Evolutionary conservation across 2,113 vertebrate species (phyloP), one percentile per base, ranked within the genome.

Genomic region (Bubo scandiacus): DNA sequence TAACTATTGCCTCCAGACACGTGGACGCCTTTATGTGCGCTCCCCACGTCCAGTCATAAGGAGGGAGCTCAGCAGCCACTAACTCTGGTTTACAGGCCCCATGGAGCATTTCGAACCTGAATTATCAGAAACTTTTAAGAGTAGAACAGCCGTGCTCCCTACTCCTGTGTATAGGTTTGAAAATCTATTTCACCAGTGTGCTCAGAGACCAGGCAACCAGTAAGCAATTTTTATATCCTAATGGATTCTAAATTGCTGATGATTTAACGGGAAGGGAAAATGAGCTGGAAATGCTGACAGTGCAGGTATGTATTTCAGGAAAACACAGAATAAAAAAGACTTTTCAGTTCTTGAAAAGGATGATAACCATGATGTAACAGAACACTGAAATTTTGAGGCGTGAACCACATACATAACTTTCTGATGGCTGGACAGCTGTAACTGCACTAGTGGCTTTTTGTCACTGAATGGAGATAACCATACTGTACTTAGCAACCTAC

Each of bases 231-330:
- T 89, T 74, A 61, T 92, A 65, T 81, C 43, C 30, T 92, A 66
- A 86, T 85, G 74, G 52, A 40, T 92, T 92, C 85, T 71, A 77
- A 92, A 71, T 81, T 81, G 74, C 85, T 75, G 63, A 66, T 81
- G 74, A 71, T 88, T 70, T 94, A 71, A 88, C 0, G 1, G 62
- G 51, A 81, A 92, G 45, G n/a, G 62, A 92, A 89, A 92, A 89
- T 38, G 74, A 94, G 43, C 68, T 55, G n/a, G 57, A 92, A 85
- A 71, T 81, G 93, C 90, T 94, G 85, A 89, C 58, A 61, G 20
- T 66, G 90, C 68, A 81, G 58, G 45, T 85, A 75, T 43, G 45
- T 49, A 71, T 89, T 85, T 89, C 74, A 81, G 58, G 68, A 85
- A 81, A 85, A 30, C 40, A 51, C 22, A 59, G 62, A 89, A 88